Percentiles rank a stretch among this genome's conserved stretches.
Conservation (phyloP, 1,140 invertebrate species). For the Adoxophyes honmai region DNA sequence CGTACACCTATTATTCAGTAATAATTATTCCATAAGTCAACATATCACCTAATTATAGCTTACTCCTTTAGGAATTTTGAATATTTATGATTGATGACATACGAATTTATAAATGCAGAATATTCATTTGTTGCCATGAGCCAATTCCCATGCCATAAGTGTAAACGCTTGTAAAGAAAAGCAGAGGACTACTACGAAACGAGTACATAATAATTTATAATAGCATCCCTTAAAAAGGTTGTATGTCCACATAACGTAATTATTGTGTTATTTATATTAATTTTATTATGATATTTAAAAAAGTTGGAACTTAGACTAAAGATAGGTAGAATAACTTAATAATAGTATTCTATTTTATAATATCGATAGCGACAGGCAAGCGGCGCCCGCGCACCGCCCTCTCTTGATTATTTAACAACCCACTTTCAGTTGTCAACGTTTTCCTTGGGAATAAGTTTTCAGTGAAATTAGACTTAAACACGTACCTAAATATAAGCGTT, state of each 20-base stretch:
- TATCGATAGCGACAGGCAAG: conserved; percentile 4
- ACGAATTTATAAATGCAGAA: neutral
- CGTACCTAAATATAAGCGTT: too few relatives aligned
- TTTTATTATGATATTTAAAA: conserved; percentile 66
- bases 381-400: neutral
- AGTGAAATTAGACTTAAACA: conserved; percentile 1
- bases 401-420: neutral
- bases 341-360: conserved; percentile 52
- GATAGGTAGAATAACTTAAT: conserved; percentile 56
- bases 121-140: conserved; percentile 15
- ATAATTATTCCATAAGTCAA: conserved; percentile 3
- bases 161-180: conserved; percentile 9
- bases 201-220: conserved; percentile 33
- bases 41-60: neutral
- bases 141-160: conserved; percentile 9
- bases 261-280: conserved; percentile 69
- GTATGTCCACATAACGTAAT: conserved; percentile 67
- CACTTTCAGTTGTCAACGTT: conserved; percentile 19
- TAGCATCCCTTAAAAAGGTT: conserved; percentile 70
- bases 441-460: conserved; percentile 24
- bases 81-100: too few relatives aligned
- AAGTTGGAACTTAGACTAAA: conserved; percentile 58
- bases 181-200: conserved; percentile 38
- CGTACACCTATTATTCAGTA: neutral
- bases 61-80: too few relatives aligned